Percentiles rank a stretch among this genome's conserved stretches.
These are phyloP conservation scores for Lycopodina hypogea DNA, from an alignment of 37 sponge, comb jelly and placozoan genomes.

Conservation along the genomic window DNA sequence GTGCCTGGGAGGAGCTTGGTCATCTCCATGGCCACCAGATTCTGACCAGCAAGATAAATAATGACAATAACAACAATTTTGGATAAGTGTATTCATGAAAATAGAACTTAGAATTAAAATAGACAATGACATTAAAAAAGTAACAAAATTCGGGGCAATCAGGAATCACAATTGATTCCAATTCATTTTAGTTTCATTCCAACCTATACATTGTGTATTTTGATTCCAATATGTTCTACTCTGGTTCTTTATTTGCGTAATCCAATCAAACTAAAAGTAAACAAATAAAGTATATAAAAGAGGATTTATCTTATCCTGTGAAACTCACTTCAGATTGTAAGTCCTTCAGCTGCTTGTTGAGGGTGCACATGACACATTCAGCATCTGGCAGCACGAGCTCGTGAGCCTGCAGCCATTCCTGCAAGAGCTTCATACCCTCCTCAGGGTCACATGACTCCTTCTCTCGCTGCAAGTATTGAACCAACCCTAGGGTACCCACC, in stretches of 20 bases:
- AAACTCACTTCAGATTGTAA: not conserved
- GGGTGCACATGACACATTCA: not conserved
- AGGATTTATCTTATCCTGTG: not conserved
- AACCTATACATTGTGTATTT: too few relatives aligned
- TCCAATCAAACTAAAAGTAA: too few relatives aligned
- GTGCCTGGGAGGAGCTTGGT: conserved; percentile 17
- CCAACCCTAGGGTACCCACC: conserved; percentile 8
- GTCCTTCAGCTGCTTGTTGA: conserved; percentile 16
- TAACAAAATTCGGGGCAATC: too few relatives aligned
- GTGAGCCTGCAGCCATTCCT: conserved; percentile 17
- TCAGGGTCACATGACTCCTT: not conserved
- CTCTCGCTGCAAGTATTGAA: not conserved
- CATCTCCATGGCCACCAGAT: not conserved
- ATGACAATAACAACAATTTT: not conserved
- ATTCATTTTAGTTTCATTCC: too few relatives aligned
- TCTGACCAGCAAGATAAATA: conserved; percentile 2
- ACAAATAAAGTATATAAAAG: not conserved
- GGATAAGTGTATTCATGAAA: not conserved
- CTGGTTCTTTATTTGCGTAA: too few relatives aligned
- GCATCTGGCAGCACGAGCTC: not conserved
- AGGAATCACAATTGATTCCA: too few relatives aligned
- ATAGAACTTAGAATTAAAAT: too few relatives aligned
- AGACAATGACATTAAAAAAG: too few relatives aligned
- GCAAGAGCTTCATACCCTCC: not conserved
- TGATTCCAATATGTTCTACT: too few relatives aligned